Evolutionary conservation across 2,797 vertebrate species (phyloP), one percentile per base, ranked within the genome.

Genomic region (Dryobates pubescens): DNA sequence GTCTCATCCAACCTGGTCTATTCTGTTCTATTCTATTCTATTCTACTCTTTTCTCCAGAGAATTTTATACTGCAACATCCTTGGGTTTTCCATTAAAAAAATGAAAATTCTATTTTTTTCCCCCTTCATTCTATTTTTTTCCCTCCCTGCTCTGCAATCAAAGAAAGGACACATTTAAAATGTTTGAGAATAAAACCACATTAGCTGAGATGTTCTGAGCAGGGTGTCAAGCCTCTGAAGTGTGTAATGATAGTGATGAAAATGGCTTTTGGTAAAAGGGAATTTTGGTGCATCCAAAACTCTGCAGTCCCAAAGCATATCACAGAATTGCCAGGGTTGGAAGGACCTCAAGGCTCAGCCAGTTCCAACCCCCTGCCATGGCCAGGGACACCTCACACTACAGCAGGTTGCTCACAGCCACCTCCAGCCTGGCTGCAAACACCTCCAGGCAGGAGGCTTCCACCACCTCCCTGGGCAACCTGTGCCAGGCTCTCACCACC

Each of bases 221-320:
- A 63, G 62, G 77, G 22, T 49, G 45, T 77, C 41, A 88, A 83
- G 76, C 56, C 26, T 69, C n/a, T 81, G 70, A 26, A 69, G 58
- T 7, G 2, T 27, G 32, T 77, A 85, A 85, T 89, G 92, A 86
- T 84, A 92, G 86, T 82, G 61, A 74, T 82, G 57, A 81, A 94
- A 92, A 84, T 67, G 8, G n/a, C 18, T 62, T 69, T 69, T 80
- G 64, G 75, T 93, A 86, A 90, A 94, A 91, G 80, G 32, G 87
- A 94, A 87, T 73, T 75, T 75, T 91, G 76, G 85, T 87, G 68
- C 77, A 82, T 79, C 56, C 45, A 91, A 95, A 95, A 75, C 22
- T 86, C 61, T 77, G 68, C 70, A 84, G 78, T 93, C 88, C 82
- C 94, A 83, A 65, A 90, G 85, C 88, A 78, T 67, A 41, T 41